These are phyloP conservation scores for Phrynocephalus forsythii DNA, from an alignment of 2,797 vertebrate species.

Conservation along the genomic window DNA sequence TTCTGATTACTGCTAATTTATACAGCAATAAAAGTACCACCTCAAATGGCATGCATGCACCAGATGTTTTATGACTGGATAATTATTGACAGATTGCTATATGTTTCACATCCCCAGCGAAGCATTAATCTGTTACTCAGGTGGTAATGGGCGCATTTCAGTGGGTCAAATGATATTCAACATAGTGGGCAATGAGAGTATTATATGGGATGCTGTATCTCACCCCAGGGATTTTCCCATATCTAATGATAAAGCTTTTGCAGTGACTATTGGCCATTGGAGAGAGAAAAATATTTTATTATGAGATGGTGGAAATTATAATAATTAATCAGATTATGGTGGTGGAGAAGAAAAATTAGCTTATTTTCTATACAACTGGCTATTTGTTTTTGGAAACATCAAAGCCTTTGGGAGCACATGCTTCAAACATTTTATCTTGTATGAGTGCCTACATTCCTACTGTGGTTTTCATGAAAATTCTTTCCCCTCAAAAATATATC, in stretches of 20 bases:
- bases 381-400: constrained; percentile 5
- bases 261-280: background rate
- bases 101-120: background rate
- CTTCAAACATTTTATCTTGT: background rate
- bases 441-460: background rate
- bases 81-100: background rate
- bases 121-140: background rate
- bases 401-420: background rate
- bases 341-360: background rate
- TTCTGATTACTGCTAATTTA: constrained; percentile 1
- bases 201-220: background rate
- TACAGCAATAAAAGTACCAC: background rate
- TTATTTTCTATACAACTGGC: background rate
- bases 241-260: background rate
- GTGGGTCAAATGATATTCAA: background rate
- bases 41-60: background rate
- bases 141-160: background rate
- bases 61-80: background rate
- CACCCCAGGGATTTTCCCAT: background rate
- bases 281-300: background rate
- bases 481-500: constrained; percentile 34
- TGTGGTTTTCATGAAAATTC: constrained; percentile 28
- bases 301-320: background rate
- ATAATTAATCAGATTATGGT: background rate
- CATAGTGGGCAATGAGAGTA: background rate